Evolutionary conservation across 2,113 vertebrate species (phyloP).

Genomic region (Aspiorhynchus laticeps): DNA sequence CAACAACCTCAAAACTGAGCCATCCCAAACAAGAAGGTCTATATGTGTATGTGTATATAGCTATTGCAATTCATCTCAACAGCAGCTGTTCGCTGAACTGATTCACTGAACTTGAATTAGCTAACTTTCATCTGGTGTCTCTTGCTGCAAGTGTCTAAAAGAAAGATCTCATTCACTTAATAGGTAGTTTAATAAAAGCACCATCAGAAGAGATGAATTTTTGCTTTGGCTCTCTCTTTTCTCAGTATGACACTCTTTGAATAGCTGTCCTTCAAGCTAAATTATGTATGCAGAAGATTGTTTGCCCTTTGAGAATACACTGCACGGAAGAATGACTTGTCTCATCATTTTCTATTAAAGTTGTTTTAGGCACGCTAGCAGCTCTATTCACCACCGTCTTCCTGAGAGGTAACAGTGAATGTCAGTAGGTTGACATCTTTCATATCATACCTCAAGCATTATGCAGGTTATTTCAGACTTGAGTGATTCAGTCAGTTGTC

Average conservation of each 20-base stretch:
- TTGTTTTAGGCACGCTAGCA: constrained; percentile 6
- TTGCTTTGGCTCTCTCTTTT: constrained; percentile 3
- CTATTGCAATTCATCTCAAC: neutral
- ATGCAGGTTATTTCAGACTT: constrained; percentile 3
- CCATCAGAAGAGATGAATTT: neutral
- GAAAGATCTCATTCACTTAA: neutral
- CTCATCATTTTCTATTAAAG: constrained; percentile 35
- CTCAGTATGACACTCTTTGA: constrained; percentile 15
- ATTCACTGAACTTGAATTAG: neutral
- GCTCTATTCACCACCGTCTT: neutral
- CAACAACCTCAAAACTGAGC: neutral
- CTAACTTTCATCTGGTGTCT: neutral
- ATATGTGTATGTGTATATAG: too few relatives aligned
- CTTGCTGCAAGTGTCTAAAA: neutral
- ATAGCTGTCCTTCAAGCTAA: constrained; percentile 33
- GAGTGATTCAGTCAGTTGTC: constrained; percentile 33
- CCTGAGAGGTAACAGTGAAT: constrained; percentile 4
- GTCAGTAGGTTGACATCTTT: constrained; percentile 15
- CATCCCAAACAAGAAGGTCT: neutral
- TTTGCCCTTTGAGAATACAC: constrained; percentile 29
- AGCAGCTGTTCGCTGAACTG: neutral
- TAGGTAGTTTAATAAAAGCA: constrained; percentile 6
- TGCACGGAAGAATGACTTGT: constrained; percentile 23
- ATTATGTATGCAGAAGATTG: constrained; percentile 31
- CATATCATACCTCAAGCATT: constrained; percentile 3